phyloP scores from a whole-genome alignment of 2,113 vertebrate genomes.

The Hippolais icterina region DNA sequence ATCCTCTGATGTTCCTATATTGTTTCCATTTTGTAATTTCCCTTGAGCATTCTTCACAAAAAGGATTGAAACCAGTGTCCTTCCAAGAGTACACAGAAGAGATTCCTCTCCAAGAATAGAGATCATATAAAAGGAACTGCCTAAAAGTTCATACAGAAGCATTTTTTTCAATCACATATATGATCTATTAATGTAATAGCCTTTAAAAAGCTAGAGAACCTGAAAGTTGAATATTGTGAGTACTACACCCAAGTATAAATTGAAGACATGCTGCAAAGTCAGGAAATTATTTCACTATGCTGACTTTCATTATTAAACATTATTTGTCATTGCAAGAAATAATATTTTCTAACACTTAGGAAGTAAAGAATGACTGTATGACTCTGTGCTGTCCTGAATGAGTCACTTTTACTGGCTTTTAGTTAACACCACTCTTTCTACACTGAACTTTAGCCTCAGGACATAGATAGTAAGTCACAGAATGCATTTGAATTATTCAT shows the following conservation, averaged over 20 bases:
- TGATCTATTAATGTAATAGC: background rate
- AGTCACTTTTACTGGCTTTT: background rate
- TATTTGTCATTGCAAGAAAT: background rate
- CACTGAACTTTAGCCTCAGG: background rate
- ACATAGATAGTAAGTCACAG: background rate
- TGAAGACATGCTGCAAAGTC: background rate
- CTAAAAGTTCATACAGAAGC: background rate
- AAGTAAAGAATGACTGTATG: background rate
- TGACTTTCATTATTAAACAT: background rate
- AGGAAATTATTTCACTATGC: background rate
- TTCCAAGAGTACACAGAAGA: background rate
- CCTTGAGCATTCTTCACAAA: fast-evolving
- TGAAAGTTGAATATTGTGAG: background rate
- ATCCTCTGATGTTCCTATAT: background rate
- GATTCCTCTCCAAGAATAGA: background rate
- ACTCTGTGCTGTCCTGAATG: background rate
- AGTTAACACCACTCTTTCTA: background rate
- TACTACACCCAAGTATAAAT: background rate
- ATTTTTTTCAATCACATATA: background rate
- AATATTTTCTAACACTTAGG: background rate
- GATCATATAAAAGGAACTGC: background rate
- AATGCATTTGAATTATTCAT: background rate
- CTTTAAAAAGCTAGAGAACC: background rate
- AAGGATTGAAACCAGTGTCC: background rate
- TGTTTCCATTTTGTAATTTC: background rate